Base-by-base conservation (phyloP, 1,140 invertebrate genomes). In the Nasonia longicornis region DNA sequence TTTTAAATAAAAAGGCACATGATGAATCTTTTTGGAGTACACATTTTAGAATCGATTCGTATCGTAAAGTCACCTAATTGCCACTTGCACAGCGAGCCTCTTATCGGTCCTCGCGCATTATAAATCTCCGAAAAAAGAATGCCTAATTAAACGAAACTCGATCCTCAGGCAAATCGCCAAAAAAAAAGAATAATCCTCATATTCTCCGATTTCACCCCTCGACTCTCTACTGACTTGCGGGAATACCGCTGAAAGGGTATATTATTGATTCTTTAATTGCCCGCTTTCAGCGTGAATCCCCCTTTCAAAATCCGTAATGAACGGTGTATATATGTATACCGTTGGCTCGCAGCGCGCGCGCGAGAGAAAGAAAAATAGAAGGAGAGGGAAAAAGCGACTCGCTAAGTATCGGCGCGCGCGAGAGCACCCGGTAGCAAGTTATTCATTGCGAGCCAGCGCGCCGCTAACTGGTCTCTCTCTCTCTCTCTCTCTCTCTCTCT, bases 341-440 rank as follows among this genome's bases (percentile, higher is more conserved):
- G 52, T 2, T 58, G 29, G 16, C 16, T 48, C 7, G 29, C 20
- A 42, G 16, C 63, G 29, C 26, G 66, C 22, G 72, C 20, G n/a
- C 6, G 29, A 66, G 52, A 22, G 74, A 76, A 42, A 66, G 76
- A 77, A 22, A 77, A 31, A 58, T 16, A 63, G n/a, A 58, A n/a
- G 35, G 26, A 76, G n/a, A 69, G 42, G 71, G 69, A 45, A 26
- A 73, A 58, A 73, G 75, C 11, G 20, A 48, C 67, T 82, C 83
- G 86, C 83, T 89, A 87, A 89, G 88, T 90, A 88, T 82, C 78
- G 87, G 89, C 89, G 88, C 86, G 87, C 83, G 83, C 76, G 85
- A 85, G 87, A 81, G 83, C 76, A 84, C 88, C 89, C 90, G 86
- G 90, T 91, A 91, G 90, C 90, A 91, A 91, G 90, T 90, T 91